phyloP scores from a whole-genome alignment of 2,888 invertebrate genomes.

The Eupsilia transversa region DNA sequence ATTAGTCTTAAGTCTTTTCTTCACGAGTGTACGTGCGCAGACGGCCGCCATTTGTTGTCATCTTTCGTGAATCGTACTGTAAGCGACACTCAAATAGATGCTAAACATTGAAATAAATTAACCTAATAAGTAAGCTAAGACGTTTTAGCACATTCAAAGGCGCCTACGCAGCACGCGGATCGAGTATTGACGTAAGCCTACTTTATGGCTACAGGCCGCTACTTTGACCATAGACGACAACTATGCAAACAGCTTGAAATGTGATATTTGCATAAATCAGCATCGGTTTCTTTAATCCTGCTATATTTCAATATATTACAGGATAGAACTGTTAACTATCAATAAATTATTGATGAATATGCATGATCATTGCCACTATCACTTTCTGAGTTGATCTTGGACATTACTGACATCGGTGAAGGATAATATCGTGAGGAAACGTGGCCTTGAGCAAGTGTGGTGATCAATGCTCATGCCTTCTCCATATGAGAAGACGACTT shows the following conservation, averaged over 20 bases:
- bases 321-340: not conserved
- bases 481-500: too few relatives aligned
- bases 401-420: too few relatives aligned
- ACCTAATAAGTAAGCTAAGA: constrained; percentile 11
- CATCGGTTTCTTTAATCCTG: constrained; percentile 7
- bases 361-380: not conserved
- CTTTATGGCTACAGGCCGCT: constrained; percentile 6
- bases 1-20: too few relatives aligned
- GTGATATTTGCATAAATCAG: constrained; percentile 23
- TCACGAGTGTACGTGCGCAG: too few relatives aligned
- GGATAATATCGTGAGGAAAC: too few relatives aligned
- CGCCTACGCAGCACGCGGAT: constrained; percentile 16
- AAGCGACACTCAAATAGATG: constrained; percentile 4
- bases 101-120: constrained; percentile 8
- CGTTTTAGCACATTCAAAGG: constrained; percentile 11
- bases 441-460: too few relatives aligned
- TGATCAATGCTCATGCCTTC: too few relatives aligned
- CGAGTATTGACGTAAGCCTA: constrained; percentile 19
- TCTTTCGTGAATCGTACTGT: too few relatives aligned
- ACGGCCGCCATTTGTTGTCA: too few relatives aligned
- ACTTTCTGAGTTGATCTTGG: not conserved
- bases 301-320: not conserved
- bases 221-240: constrained; percentile 5
- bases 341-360: not conserved
- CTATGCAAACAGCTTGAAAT: constrained; percentile 19